Base-by-base conservation (phyloP, 1,140 invertebrate genomes). In the Hydropsyche tenuis region DNA sequence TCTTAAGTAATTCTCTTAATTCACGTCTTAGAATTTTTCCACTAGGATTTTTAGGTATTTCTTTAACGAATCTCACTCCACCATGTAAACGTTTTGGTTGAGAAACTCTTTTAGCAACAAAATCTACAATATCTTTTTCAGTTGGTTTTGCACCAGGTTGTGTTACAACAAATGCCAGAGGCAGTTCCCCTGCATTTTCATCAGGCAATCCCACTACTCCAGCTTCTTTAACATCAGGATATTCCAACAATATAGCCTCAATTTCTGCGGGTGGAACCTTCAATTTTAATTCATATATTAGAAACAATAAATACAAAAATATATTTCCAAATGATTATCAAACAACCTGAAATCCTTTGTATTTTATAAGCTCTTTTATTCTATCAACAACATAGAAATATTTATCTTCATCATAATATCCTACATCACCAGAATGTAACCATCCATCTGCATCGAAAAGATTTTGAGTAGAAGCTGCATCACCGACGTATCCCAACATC, bases 311-410 rank as follows among this genome's bases (percentile, higher is more conserved):
- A 48, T 25, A 25, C 23, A 22, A 7, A n/a, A 12, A 23, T 42
- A 20, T 51, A 48, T 16, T 14, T 20, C 23, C 20, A 22, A 6
- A 22, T 63, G 11, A 22, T 48, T 66, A 6, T 66, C 18, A 18
- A 22, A 42, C 6, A 89, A 94, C 91, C 85, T 94, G 92, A 77
- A 86, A 87, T 43, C 89, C 90, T 83, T 93, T 92, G 79, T 91
- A 92, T 80, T 94, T 94, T 60, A 94, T 94, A 5, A 94, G 82
- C 80, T 94, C 92, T 80, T 94, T 94, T 1, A 93, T 80, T 68
- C 93, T 84, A 79, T 94, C 93, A 2, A 91, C 88, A 76, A 94
- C 88, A 69, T 87, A 92, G 77, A 93, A 87, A 73, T 86, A 88
- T 0, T 86, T 87, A n/a, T 92, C 86, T 45, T 89, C 81, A 76